Evolutionary conservation across 2,113 vertebrate species (phyloP), one percentile per base, ranked within the genome.

Genomic region (Bos javanicus): DNA sequence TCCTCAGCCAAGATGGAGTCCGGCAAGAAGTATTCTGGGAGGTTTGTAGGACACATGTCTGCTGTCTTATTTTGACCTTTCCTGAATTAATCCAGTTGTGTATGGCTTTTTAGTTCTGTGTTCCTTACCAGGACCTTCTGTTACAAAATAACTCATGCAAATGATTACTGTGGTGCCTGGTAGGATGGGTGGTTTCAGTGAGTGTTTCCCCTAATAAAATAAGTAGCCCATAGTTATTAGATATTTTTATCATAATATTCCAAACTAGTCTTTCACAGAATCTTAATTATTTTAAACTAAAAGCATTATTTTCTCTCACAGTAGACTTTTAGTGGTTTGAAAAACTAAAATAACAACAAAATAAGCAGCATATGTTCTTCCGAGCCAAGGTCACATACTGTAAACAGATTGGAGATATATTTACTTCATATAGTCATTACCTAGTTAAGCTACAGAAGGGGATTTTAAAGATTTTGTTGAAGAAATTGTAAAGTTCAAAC

Each of bases 401-500:
- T 13, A 92, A 90, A 28, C 33, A 71, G 3, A 56, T 12, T 83
- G 4, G 13, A 86, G 9, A 54, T 46, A 54, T 2, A 60, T 23
- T 39, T 88, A 33, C 3, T 43, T 95, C 67, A 46, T 25, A 74
- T 25, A 52, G 43, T 95, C 10, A 59, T 16, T 64, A 46, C 52
- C 15, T 62, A 25, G 14, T 78, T 87, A 83, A 95, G 13, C 2
- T 74, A 48, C 5, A 76, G 85, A 62, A 85, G 23, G 30, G 7
- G 0, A n/a, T 83, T 94, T 92, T 43, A 96, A 52, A 71, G 5
- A 67, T 76, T 85, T 64, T 86, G 3, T 71, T 92, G 33, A 67
- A 88, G 14, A 91, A 97, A 88, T 95, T 39, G 8, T 67, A 48
- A 95, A 96, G 43, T 91, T 89, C 43, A 90, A 88, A 67, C 26